These are phyloP conservation scores for Ctena decussata DNA, from an alignment of 2,888 invertebrate genomes.

Conservation along the genomic window DNA sequence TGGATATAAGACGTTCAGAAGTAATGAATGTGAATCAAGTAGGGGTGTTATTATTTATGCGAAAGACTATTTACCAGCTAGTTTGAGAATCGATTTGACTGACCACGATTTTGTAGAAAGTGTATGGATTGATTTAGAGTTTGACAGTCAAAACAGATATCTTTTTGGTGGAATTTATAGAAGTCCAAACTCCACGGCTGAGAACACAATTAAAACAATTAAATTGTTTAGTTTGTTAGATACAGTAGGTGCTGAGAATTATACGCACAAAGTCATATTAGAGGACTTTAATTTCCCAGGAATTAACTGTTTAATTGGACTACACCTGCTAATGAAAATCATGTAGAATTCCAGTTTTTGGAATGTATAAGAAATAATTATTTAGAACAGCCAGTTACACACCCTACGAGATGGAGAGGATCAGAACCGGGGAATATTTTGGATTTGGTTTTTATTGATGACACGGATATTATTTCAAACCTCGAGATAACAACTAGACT, in stretches of 20 bases:
- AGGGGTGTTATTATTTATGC: slow-evolving; percentile 19
- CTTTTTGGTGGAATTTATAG: slow-evolving; percentile 16
- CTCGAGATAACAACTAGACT: neutral
- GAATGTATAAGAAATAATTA: slow-evolving; percentile 14
- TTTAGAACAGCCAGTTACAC: neutral
- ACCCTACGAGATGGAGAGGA: neutral
- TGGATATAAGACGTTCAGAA: neutral
- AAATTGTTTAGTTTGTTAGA: neutral
- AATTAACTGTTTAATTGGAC: slow-evolving; percentile 13
- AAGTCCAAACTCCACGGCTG: neutral
- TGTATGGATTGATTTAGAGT: neutral
- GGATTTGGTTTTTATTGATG: neutral
- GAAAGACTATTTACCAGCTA: slow-evolving; percentile 7
- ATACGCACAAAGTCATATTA: neutral
- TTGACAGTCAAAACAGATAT: neutral
- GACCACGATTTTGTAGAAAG: neutral
- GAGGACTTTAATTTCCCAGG: slow-evolving; percentile 24
- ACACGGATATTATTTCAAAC: neutral
- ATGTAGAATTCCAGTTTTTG: neutral
- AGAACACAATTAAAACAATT: neutral
- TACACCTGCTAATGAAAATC: neutral
- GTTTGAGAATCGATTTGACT: neutral
- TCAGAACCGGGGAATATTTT: neutral
- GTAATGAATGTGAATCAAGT: neutral
- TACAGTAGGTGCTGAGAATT: neutral